These are phyloP conservation scores for Xiphophorus birchmanni DNA, from an alignment of 2,797 vertebrate genomes.

Conservation along the genomic window DNA sequence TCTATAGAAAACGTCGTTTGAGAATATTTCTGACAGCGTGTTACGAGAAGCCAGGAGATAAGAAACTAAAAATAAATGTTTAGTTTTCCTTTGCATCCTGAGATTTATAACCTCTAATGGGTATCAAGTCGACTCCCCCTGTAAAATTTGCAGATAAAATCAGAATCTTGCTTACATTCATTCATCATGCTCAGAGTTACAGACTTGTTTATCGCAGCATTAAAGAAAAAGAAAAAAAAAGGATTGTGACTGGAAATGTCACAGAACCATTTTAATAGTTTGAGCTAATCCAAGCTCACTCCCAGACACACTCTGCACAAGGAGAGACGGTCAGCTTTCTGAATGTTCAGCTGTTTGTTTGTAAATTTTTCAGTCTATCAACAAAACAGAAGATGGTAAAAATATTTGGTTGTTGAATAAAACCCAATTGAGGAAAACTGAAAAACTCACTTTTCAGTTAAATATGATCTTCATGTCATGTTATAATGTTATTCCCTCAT, in stretches of 20 bases:
- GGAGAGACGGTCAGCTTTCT: background rate
- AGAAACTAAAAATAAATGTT: background rate
- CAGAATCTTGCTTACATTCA: background rate
- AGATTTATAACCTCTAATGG: background rate
- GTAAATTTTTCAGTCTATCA: background rate
- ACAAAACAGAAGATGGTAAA: background rate
- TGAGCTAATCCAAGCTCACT: background rate
- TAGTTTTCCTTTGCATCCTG: background rate
- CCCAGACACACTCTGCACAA: background rate
- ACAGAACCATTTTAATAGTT: background rate
- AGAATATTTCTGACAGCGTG: background rate
- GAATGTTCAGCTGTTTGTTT: background rate
- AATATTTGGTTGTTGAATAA: background rate
- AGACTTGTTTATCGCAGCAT: background rate
- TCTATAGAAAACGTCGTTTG: background rate
- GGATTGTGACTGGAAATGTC: background rate
- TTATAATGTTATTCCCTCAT: too few species aligned
- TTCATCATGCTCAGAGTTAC: background rate
- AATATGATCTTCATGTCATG: background rate
- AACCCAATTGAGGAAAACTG: background rate
- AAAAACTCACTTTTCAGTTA: background rate
- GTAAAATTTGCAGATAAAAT: background rate
- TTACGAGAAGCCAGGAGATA: background rate
- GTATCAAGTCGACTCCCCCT: background rate
- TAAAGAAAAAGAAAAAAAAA: background rate